Percentiles rank a stretch among this genome's conserved stretches.
Evolutionary conservation across 2,888 invertebrate species (phyloP).

Genomic region (Dexiosoma caninum): DNA sequence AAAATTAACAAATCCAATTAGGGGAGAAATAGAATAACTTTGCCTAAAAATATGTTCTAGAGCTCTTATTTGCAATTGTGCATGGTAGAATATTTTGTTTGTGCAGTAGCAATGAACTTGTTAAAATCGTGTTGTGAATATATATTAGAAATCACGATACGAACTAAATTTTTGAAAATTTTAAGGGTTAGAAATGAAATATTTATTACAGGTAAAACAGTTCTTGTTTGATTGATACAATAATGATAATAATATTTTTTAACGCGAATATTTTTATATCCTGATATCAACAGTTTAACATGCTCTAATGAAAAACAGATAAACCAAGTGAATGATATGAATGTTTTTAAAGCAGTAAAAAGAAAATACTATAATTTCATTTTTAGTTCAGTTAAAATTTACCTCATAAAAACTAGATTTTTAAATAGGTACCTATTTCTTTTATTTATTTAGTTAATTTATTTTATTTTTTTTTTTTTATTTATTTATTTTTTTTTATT

Average conservation of each 20-base stretch:
- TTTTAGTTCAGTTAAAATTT: too few relatives aligned
- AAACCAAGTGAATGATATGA: too few relatives aligned
- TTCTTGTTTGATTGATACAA: background rate
- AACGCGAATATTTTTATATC: background rate
- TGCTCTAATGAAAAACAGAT: background rate
- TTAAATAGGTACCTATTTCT: too few relatives aligned
- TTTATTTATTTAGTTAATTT: too few relatives aligned
- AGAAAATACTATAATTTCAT: too few relatives aligned
- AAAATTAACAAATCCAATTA: slow-evolving; percentile 40
- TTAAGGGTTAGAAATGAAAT: background rate
- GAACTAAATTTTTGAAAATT: background rate
- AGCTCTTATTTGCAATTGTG: slow-evolving; percentile 10
- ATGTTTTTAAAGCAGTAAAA: too few relatives aligned
- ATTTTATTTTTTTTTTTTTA: too few relatives aligned
- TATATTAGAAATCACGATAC: slow-evolving; percentile 28
- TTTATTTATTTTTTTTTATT: too few relatives aligned
- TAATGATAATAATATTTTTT: background rate
- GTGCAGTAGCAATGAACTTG: background rate
- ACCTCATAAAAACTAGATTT: too few relatives aligned
- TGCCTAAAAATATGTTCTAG: background rate
- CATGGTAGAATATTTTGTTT: background rate
- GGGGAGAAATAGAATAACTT: background rate
- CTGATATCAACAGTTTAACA: too few relatives aligned
- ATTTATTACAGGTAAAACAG: background rate
- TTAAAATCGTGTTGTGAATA: slow-evolving; percentile 32